Conservation (phyloP, 1,140 invertebrate species). For the Pseudoatta argentina region DNA sequence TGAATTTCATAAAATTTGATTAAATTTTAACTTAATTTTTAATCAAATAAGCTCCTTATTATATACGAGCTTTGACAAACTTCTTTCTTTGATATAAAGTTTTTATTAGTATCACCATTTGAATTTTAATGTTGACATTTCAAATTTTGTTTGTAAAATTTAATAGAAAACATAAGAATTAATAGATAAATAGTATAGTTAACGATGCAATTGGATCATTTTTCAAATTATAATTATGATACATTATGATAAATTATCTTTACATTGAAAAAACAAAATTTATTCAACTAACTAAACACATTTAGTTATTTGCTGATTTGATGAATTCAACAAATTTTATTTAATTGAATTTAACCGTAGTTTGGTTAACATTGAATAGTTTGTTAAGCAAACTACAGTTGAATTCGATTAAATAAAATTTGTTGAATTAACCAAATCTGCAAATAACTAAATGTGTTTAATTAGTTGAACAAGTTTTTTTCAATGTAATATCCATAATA, state of each 20-base stretch:
- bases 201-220: conserved; percentile 31
- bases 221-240: conserved; percentile 40
- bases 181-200: conserved; percentile 27
- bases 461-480: too few relatives aligned
- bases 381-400: too few relatives aligned
- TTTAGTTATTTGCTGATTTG: too few relatives aligned
- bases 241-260: background rate
- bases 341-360: too few relatives aligned
- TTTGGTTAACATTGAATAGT: too few relatives aligned
- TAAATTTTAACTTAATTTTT: conserved; percentile 36
- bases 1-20: conserved; percentile 21
- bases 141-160: conserved; percentile 47
- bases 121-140: conserved; percentile 8
- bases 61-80: background rate
- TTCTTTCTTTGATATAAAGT: conserved; percentile 36
- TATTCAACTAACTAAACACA: too few relatives aligned
- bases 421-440: too few relatives aligned
- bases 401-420: too few relatives aligned
- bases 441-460: too few relatives aligned
- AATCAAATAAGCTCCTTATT: conserved; percentile 15
- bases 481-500: background rate
- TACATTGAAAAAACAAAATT: too few relatives aligned
- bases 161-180: conserved; percentile 20
- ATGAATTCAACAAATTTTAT: too few relatives aligned
- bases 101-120: conserved; percentile 10